Conservation (phyloP, 2,888 invertebrate genomes). For the Calameuta idolon region DNA sequence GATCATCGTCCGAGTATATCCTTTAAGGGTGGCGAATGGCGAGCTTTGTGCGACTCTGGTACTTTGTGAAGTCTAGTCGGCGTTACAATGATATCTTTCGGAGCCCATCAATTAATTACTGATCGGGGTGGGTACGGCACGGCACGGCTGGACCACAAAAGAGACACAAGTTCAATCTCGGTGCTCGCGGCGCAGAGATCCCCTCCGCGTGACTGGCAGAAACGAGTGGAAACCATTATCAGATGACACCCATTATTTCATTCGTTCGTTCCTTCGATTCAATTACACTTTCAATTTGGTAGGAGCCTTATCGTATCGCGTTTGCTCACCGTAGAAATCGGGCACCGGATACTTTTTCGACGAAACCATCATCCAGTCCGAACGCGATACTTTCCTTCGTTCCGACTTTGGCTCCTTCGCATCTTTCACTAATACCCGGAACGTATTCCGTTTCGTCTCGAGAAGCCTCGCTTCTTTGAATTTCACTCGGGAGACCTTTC, state of each 20-base stretch:
- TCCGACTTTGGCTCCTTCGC: background rate
- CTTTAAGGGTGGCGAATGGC: background rate
- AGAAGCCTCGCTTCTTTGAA: background rate
- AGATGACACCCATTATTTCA: constrained; percentile 57
- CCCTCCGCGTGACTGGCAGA: constrained; percentile 50
- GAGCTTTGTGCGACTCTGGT: background rate
- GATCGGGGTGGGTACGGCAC: constrained; percentile 34
- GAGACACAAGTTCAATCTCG: constrained; percentile 47
- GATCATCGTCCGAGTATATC: background rate
- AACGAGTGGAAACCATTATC: constrained; percentile 49
- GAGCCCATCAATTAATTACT: constrained; percentile 60
- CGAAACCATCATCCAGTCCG: background rate
- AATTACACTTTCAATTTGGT: constrained; percentile 56
- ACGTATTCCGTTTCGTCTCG: background rate
- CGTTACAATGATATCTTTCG: constrained; percentile 43
- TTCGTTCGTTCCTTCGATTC: constrained; percentile 47
- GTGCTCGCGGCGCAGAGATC: constrained; percentile 37
- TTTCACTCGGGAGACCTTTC: background rate
- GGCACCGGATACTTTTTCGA: constrained; percentile 2
- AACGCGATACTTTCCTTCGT: background rate
- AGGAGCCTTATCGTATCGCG: constrained; percentile 27
- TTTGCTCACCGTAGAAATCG: constrained; percentile 35
- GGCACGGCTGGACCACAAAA: constrained; percentile 47
- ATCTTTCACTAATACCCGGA: background rate
- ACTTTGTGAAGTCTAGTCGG: background rate